Evolutionary conservation across 2,888 invertebrate genomes (phyloP).

Genomic region (Agrotis segetum): DNA sequence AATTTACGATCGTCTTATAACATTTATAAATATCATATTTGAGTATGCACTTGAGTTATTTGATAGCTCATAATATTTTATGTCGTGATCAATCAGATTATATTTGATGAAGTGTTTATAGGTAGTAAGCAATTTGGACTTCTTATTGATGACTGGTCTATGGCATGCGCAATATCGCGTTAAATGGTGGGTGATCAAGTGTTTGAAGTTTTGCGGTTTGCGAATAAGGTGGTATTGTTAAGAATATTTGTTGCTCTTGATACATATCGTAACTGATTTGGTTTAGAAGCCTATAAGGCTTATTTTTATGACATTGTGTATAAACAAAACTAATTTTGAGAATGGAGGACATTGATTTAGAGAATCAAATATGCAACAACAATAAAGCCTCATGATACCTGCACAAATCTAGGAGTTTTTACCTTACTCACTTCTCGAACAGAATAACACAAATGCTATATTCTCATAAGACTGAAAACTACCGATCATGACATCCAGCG

Average conservation of each 20-base stretch:
- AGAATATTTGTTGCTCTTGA: conserved; percentile 28
- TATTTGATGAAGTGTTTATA: conserved; percentile 72
- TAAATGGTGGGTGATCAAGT: conserved; percentile 12
- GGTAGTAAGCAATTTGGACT: conserved; percentile 60
- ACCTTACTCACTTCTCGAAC: too few relatives aligned
- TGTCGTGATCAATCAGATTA: conserved; percentile 69
- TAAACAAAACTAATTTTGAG: too few relatives aligned
- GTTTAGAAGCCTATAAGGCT: not conserved
- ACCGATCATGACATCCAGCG: not conserved
- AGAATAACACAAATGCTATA: not conserved
- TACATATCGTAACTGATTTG: not conserved
- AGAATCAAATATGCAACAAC: not conserved
- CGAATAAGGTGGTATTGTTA: not conserved
- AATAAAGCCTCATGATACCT: not conserved
- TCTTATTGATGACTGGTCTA: conserved; percentile 67
- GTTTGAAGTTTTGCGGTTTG: conserved; percentile 6
- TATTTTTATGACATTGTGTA: too few relatives aligned
- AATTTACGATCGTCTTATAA: conserved; percentile 63
- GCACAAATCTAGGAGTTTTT: not conserved
- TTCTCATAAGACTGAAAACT: not conserved
- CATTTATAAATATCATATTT: conserved; percentile 58
- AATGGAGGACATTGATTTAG: not conserved
- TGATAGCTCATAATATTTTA: conserved; percentile 72
- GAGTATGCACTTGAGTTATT: conserved; percentile 54
- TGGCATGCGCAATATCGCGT: conserved; percentile 36